Percentiles rank a stretch among this genome's conserved stretches.
Conservation (phyloP, 2,113 vertebrate genomes). For the Ardeotis arabs region DNA sequence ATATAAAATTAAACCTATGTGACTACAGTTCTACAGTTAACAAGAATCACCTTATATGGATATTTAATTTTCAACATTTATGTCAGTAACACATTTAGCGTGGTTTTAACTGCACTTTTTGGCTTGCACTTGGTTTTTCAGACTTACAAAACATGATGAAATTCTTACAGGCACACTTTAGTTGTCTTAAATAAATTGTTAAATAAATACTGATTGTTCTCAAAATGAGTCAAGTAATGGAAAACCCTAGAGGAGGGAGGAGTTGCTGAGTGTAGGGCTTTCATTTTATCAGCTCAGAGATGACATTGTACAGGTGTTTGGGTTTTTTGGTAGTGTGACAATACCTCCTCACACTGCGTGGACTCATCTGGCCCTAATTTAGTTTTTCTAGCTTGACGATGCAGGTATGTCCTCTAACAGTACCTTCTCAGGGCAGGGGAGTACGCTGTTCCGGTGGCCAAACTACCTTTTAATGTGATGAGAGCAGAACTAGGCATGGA, state of each 20-base stretch:
- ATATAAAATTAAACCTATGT: too few species aligned
- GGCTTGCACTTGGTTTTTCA: neutral
- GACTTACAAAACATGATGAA: neutral
- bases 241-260: neutral
- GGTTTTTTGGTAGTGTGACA: neutral
- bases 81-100: accelerated
- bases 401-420: too few species aligned
- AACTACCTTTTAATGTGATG: too few species aligned
- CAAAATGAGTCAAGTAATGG: neutral
- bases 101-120: neutral
- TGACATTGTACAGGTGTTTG: neutral
- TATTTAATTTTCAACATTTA: too few species aligned
- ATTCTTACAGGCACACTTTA: neutral
- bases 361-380: neutral
- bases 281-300: neutral
- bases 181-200: neutral
- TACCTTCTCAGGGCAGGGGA: neutral
- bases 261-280: neutral
- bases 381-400: neutral
- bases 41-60: too few species aligned
- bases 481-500: neutral
- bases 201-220: neutral
- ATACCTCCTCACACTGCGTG: accelerated
- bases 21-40: too few species aligned
- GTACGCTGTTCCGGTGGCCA: neutral